Evolutionary conservation across 2,888 invertebrate species (phyloP), one percentile per base, ranked within the genome.

Genomic region (Andrena bicolor): DNA sequence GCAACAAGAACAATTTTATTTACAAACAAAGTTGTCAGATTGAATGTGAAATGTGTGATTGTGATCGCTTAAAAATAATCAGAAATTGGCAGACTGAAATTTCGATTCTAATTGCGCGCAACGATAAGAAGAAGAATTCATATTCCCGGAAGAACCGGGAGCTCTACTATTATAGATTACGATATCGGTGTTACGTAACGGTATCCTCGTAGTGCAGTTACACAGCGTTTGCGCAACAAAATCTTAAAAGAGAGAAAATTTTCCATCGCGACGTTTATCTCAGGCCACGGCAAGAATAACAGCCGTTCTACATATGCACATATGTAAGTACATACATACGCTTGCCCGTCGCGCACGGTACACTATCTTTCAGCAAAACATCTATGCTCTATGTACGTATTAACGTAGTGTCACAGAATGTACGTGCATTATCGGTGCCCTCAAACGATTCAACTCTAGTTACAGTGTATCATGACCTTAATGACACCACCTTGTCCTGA

Each of bases 401-500:
- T 32, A 30, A 7, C 51, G 3, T 16, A 51, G 51, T 8, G 20
- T 20, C 7, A 3, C 20, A 51, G 51, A 63, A 10, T 30, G 13
- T 53, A 32, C 30, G n/a, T 20, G 30, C 20, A 26, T 20, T 53
- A 16, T 26, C 51, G 3, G 13, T 48, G 23, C 3, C 20, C 26
- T 41, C 3, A 2, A 1, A 48, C 28, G 8, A 20, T 58, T 30
- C 6, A 48, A 41, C 7, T 41, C 70, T 85, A 88, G 87, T 94
- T 94, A 81, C 96, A 96, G 92, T 98, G 97, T 76, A 98, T 98
- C 96, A 98, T 97, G 88, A 98, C 97, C 94, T 99, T 99, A 90
- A 99, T 97, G 0, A 97, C 96, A 78, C 96, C 95, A 82, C 96
- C 97, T 66, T 95, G 94, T 1, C 97, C 97, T 68, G 95, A 96